Evolutionary conservation across 1,140 invertebrate genomes (phyloP).

Genomic region (Trissolcus basalis): DNA sequence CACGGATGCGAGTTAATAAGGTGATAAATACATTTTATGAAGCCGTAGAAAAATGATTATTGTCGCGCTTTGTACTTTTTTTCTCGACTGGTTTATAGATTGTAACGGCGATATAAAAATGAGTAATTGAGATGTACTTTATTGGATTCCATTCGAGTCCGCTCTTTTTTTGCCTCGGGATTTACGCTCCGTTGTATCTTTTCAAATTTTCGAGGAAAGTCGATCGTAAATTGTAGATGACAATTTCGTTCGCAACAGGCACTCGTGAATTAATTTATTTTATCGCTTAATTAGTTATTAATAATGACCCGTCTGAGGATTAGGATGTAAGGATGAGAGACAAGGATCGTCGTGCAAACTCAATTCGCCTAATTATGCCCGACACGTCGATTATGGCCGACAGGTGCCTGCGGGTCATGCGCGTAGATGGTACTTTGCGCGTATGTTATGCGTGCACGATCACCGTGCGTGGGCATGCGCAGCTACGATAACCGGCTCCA

Average conservation of each 20-base stretch:
- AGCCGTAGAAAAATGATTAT: conserved; percentile 55
- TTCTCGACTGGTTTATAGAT: conserved; percentile 7
- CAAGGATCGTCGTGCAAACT: conserved; percentile 16
- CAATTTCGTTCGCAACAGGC: too few species aligned
- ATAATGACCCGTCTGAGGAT: not conserved
- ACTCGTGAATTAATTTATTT: too few species aligned
- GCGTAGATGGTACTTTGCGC: conserved; percentile 41
- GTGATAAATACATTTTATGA: conserved; percentile 55
- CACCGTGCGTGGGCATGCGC: conserved; percentile 50
- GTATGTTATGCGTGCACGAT: conserved; percentile 51
- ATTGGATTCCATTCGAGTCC: not conserved
- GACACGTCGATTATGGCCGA: conserved; percentile 62
- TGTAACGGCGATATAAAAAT: conserved; percentile 2
- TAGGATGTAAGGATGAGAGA: not conserved
- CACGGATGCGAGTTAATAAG: conserved; percentile 49
- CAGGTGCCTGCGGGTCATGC: conserved; percentile 60
- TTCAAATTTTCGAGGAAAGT: too few species aligned
- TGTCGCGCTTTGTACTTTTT: conserved; percentile 6
- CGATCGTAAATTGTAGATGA: too few species aligned
- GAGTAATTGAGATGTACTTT: conserved; percentile 30
- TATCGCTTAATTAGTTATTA: too few species aligned
- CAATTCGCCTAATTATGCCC: conserved; percentile 62
- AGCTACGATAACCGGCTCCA: conserved; percentile 43
- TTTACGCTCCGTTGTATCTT: too few species aligned
- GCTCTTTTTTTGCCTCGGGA: too few species aligned